Base-by-base conservation (phyloP, 2,888 invertebrate species). In the Melolontha melolontha region DNA sequence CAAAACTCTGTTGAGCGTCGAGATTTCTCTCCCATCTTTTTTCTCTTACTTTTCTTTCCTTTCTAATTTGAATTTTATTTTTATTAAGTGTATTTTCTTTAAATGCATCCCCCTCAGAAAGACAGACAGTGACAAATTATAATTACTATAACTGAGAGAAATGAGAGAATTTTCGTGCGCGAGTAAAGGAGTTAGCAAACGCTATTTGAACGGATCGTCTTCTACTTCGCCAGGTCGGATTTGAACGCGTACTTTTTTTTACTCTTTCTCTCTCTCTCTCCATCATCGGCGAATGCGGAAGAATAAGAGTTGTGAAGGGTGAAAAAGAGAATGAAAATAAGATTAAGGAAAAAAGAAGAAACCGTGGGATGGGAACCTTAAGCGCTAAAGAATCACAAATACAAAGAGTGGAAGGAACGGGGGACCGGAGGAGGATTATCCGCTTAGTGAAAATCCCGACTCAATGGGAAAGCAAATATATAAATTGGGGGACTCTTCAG, bases 401-500 rank as follows among this genome's bases (percentile, higher is more conserved):
- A 57, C 57, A 44, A 44, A 59, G 47, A 59, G 42, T 59, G 71
- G 72, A 74, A 74, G 74, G 70, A 73, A 70, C 68, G 59, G 55
- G 42, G 29, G 41, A 22, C 50, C 27, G n/a, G n/a, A 50, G 71
- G 70, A 74, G 75, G 74, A 76, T 75, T 75, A 76, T 75, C 75
- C 73, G 73, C 69, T 73, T 71, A 70, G 69, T 65, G 72, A 72
- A 66, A 68, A 73, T 73, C 72, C 73, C 73, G 71, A 74, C 75
- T 74, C 74, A 74, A 75, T 75, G 75, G 71, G 71, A 71, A 74
- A 75, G 74, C 76, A 77, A 77, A 77, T 76, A 77, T 76, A 77
- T 77, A 78, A 78, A 78, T 78, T 77, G 76, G 75, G 67, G 67
- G 6, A 68, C 67, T 69, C 70, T 50, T 39, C 40, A 44, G 59